Evolutionary conservation across 2,888 invertebrate genomes (phyloP).

Genomic region (Rhaphigaster nebulosa): DNA sequence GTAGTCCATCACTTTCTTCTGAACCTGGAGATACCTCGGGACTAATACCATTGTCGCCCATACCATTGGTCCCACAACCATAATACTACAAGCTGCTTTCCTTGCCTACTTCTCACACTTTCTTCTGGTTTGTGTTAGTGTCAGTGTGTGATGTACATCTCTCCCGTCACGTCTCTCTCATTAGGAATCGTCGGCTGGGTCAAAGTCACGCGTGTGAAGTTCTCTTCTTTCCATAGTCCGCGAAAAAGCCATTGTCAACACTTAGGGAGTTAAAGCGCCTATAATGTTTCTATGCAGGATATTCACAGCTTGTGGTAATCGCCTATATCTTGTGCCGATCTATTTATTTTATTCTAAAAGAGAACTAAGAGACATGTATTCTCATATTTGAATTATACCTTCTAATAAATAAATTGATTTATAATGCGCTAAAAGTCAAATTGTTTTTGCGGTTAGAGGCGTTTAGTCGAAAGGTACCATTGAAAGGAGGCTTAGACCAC

Average conservation of each 20-base stretch:
- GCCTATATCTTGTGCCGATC: too few relatives aligned
- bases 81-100: neutral
- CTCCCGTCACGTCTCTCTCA: neutral
- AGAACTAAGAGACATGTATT: neutral
- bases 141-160: neutral
- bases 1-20: neutral
- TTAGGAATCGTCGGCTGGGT: neutral
- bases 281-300: too few relatives aligned
- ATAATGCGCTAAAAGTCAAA: neutral
- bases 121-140: neutral
- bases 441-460: neutral
- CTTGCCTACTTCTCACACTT: conserved; percentile 4
- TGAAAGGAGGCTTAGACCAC: neutral
- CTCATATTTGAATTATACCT: too few relatives aligned
- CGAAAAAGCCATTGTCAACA: neutral
- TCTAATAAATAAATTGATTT: neutral
- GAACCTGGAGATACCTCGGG: neutral
- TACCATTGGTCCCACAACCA: neutral
- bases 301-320: too few relatives aligned
- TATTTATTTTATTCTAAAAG: too few relatives aligned
- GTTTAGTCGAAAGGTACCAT: neutral
- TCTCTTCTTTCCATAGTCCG: neutral
- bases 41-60: neutral
- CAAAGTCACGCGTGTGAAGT: neutral
- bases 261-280: neutral